These are phyloP conservation scores for Wiebesia pumilae DNA, from an alignment of 1,140 invertebrate genomes.

Conservation along the genomic window DNA sequence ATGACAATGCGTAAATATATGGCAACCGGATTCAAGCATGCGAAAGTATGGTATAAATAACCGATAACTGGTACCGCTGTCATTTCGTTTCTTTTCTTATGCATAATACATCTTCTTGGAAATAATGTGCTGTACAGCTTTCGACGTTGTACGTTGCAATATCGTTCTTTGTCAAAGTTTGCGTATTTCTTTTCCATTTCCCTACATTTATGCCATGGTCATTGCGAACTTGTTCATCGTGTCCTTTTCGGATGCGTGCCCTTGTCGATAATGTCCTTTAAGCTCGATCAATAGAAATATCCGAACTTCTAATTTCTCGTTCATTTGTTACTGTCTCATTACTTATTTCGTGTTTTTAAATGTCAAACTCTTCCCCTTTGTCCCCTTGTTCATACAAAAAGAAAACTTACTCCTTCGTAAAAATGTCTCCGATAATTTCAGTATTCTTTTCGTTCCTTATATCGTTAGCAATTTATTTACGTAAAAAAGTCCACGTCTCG, in stretches of 20 bases:
- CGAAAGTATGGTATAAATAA: not conserved
- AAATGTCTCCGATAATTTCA: too few species aligned
- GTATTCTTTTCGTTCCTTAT: not conserved
- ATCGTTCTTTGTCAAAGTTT: not conserved
- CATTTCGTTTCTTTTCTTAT: not conserved
- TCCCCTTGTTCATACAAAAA: too few species aligned
- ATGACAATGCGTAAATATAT: too few species aligned
- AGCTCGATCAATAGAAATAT: not conserved
- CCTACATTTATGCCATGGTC: conserved; percentile 25
- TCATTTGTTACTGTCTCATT: not conserved
- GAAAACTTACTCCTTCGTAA: too few species aligned
- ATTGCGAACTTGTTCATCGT: conserved; percentile 2
- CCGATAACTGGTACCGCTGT: not conserved
- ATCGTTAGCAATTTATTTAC: not conserved
- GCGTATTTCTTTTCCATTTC: not conserved
- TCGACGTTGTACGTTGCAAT: not conserved
- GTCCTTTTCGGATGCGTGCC: not conserved
- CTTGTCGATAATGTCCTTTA: conserved; percentile 1
- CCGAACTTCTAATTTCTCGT: not conserved
- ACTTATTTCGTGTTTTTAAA: not conserved
- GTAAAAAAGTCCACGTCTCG: not conserved
- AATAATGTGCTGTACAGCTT: not conserved
- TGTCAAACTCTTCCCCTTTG: not conserved
- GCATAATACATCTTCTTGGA: not conserved
- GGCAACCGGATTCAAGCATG: too few species aligned